phyloP scores from a whole-genome alignment of 2,797 vertebrate genomes.

The Platyrinchus mystaceus region DNA sequence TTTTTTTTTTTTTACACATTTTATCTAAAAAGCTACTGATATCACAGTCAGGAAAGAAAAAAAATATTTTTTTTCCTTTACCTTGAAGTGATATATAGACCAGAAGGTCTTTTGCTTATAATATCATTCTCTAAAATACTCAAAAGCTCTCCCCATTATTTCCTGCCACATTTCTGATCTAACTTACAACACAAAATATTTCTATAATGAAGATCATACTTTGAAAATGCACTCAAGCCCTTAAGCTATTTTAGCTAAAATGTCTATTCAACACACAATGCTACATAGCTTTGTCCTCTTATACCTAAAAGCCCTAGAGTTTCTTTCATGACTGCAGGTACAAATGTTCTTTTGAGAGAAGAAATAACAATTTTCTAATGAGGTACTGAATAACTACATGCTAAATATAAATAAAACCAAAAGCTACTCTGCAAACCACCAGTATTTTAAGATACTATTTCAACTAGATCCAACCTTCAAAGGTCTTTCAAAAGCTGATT shows the following conservation, averaged over 20 bases:
- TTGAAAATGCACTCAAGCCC: background rate
- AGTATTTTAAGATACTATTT: background rate
- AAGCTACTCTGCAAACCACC: background rate
- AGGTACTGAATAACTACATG: background rate
- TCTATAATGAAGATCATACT: background rate
- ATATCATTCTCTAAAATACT: background rate
- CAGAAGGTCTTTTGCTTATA: background rate
- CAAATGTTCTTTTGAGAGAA: background rate
- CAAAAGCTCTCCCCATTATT: background rate
- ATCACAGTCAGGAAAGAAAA: background rate
- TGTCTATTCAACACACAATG: background rate
- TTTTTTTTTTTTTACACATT: background rate
- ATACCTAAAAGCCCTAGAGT: background rate
- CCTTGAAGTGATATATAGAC: background rate
- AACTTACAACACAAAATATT: background rate
- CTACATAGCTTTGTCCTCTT: background rate
- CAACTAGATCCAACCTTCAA: background rate
- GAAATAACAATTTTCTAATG: background rate
- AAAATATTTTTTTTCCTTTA: background rate
- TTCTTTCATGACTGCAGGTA: background rate
- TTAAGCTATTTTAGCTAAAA: background rate
- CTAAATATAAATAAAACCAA: background rate
- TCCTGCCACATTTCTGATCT: background rate
- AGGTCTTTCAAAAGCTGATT: background rate
- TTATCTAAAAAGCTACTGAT: background rate